Base-by-base conservation (phyloP, 2,888 invertebrate genomes). In the Ametastegia equiseti region DNA sequence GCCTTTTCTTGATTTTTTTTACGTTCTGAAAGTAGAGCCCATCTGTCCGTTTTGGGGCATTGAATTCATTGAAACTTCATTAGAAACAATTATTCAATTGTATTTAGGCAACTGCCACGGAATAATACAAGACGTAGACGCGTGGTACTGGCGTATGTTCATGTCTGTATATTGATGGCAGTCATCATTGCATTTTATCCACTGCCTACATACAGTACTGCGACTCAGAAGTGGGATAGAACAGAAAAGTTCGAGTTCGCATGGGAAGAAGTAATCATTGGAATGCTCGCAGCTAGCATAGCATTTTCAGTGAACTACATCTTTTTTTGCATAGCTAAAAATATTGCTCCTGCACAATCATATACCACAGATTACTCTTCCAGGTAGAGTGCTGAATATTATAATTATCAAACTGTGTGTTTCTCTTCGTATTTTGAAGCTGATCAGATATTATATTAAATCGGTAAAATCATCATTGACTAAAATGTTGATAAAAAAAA, bases 141-240 rank as follows among this genome's bases (percentile, higher is more conserved):
- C 9, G 75, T 81, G 45, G 73, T 81, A 4, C 39, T 77, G 19
- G 75, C 19, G 11, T 50, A 30, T 45, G 77, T 75, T 50, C 73
- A 81, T 27, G 57, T 13, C 5, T 81, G 71, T 36, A 15, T 81
- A 63, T 33, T 81, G 39, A 81, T 75, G 81, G 75, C 63, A 23
- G 75, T 13, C 42, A 36, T 81, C n/a, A 75, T 75, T 7, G 81
- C 39, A 63, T 81, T 81, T 47, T 81, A 81, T 77, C 73, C 81
- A 73, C 15, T 77, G 36, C n/a, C 9, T 71, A 19, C 11, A 36
- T 75, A 75, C 36, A 19, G 13, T 7, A 33, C 5, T 13, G 19
- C 1, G 23, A 19, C n/a, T 4, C 27, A 54, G n/a, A 30, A 19
- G 7, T 6, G 23, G 23, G 73, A 73, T 30, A 63, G 11, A 1